Evolutionary conservation across 2,888 invertebrate species (phyloP), one percentile per base, ranked within the genome.

Genomic region (Agriopis marginaria): DNA sequence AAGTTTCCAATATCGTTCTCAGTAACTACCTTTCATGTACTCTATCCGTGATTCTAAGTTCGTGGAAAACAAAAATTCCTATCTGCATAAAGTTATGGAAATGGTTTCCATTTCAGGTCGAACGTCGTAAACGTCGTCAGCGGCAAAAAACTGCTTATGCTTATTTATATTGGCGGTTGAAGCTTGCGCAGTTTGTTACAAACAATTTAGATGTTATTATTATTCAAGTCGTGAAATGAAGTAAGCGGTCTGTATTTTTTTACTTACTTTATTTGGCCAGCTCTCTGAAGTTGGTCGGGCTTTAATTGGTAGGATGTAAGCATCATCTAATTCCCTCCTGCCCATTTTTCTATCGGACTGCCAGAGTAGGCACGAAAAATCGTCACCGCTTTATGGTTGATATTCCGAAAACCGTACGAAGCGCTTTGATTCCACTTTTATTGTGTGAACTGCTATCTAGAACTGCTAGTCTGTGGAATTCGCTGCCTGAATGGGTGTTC

Each of bases 81-180:
- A 40, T 50, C 42, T 23, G 50, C 42, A 61, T 51, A 12, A 61
- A 51, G 42, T 51, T 51, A 61, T 61, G 61, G 40, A 61, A 61
- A 61, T 61, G 39, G n/a, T 55, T 32, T 49, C 60, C 32, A 50
- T 60, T 60, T 50, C 49, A 40, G 49, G 32, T 39, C 60, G 17
- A n/a, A 59, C 49, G 50, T 61, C 61, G 61, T 61, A 61, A 61
- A 61, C 14, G 42, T 61, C 51, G 60, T 39, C 50, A 42, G 60
- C 61, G 61, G 12, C 60, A 61, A 51, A 59, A 61, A 45, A 45
- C 58, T 47, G 45, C 58, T 45, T 59, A 32, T 45, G 17, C 32
- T 32, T 59, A 59, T 45, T 59, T 59, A 44, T 59, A 32, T 44
- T 32, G 0, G 8, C 23, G 42, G 42, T 42, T 42, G 55, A 42